These are phyloP conservation scores for Muscicapa comitata DNA, from an alignment of 2,797 vertebrate species.

Conservation along the genomic window DNA sequence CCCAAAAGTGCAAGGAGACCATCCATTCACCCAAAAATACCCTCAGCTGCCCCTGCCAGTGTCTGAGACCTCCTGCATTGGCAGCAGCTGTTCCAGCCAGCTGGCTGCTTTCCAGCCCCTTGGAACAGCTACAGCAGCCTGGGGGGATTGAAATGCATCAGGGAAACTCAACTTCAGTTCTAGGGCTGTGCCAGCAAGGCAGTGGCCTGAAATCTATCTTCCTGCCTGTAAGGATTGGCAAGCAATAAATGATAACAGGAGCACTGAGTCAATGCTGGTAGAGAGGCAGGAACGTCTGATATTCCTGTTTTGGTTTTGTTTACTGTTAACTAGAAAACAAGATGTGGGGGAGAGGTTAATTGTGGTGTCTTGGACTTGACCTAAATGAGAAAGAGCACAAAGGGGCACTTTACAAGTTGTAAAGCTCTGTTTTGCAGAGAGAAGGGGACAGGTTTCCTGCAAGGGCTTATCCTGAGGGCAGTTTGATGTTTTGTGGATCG, in stretches of 20 bases:
- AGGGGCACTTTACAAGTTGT: neutral
- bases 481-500: neutral
- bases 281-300: accelerated
- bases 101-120: neutral
- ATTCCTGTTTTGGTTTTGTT: neutral
- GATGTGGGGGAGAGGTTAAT: neutral
- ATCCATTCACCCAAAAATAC: neutral
- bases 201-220: neutral
- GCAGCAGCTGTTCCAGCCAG: neutral
- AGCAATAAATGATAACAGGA: neutral
- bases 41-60: neutral
- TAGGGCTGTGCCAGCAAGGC: neutral
- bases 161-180: neutral
- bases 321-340: neutral
- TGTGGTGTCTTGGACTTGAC: neutral
- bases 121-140: neutral
- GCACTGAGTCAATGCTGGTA: accelerated
- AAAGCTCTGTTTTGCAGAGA: neutral
- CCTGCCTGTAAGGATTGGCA: neutral
- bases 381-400: neutral
- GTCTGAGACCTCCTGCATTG: neutral
- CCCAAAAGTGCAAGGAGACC: neutral
- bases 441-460: neutral
- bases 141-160: neutral
- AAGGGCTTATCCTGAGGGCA: neutral